Conservation (phyloP, 2,797 vertebrate species). For the Catamblyrhynchus diadema region DNA sequence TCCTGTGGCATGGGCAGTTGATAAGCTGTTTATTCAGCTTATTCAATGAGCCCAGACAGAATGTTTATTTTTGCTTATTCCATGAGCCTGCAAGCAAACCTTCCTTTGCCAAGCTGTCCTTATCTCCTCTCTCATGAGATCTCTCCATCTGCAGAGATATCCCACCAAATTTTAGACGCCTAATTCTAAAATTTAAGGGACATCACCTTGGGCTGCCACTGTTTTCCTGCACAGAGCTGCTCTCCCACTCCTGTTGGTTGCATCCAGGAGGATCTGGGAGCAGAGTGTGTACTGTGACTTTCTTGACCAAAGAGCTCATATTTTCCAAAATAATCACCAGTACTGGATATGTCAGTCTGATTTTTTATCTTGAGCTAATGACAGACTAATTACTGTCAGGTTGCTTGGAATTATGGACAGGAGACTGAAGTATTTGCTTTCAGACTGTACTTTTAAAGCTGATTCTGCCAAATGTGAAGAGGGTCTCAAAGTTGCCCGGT, state of each 20-base stretch:
- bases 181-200: not conserved
- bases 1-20: not conserved
- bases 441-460: not conserved
- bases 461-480: not conserved
- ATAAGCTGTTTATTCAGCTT: not conserved
- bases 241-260: not conserved
- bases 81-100: not conserved
- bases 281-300: not conserved
- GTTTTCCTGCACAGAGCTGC: not conserved
- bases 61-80: not conserved
- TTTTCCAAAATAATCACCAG: not conserved
- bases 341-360: not conserved
- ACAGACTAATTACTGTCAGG: not conserved
- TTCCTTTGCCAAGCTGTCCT: not conserved
- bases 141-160: not conserved
- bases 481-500: not conserved
- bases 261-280: not conserved
- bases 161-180: not conserved
- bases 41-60: not conserved
- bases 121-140: not conserved
- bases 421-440: not conserved
- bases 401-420: not conserved
- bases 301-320: not conserved
- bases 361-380: not conserved
- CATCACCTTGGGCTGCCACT: not conserved